Base-by-base conservation (phyloP, 1,140 invertebrate species). In the Holotrichia oblita region DNA sequence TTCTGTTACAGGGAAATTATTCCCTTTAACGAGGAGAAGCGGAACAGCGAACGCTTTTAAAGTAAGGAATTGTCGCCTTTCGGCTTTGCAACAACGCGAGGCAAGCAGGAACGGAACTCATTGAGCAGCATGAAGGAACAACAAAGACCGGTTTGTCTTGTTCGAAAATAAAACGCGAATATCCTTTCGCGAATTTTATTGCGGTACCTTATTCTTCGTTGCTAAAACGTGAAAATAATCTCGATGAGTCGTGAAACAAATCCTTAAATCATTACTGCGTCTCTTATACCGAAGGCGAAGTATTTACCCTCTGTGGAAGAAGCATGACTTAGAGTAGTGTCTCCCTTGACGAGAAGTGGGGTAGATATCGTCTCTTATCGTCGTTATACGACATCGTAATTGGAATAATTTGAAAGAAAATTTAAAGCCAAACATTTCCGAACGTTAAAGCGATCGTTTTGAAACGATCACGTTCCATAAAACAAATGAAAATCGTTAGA, bases 331-430 rank as follows among this genome's bases (percentile, higher is more conserved):
- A 55, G 48, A 3, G 14, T 44, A 44, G 42, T 44, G 42, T 44
- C 42, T 44, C 42, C 42, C 42, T 55, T 55, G 48, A 55, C 48
- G 48, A 55, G 14, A 55, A 17, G 48, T 17, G 48, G 6, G n/a
- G 12, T 17, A 17, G 48, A 55, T 55, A 55, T 6, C 12, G 48
- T 55, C 14, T 17, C 48, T 55, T 55, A 55, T 55, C 48, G 48
- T 55, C 14, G 14, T 55, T 55, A 55, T 55, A 55, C 48, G 48
- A 55, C 48, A 14, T 55, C 48, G 48, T 55, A 55, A 55, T 55
- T 55, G 48, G 48, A 55, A 55, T 55, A 55, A 55, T 55, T 55
- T 55, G 48, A 55, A 55, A 55, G 48, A 55, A 55, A 55, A 55
- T 55, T 55, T 55, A 55, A 55, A 55, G 48, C 48, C 48, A 55